These are phyloP conservation scores for Parotia lawesii DNA, from an alignment of 2,113 vertebrate species.

Conservation along the genomic window DNA sequence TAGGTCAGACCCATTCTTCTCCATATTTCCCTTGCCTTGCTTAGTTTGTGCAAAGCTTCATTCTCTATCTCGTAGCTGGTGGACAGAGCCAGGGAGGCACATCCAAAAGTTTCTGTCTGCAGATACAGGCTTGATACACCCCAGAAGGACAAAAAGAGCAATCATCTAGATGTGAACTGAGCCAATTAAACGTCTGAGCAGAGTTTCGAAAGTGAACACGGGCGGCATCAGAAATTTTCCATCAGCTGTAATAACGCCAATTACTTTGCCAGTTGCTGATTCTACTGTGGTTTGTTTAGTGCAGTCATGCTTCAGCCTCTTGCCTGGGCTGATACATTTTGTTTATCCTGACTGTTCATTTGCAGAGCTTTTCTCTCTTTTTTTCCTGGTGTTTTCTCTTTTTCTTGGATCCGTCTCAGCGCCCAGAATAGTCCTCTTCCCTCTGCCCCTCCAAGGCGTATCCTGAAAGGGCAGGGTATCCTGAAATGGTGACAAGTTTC, in stretches of 20 bases:
- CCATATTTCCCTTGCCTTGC: background rate
- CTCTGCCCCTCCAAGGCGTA: background rate
- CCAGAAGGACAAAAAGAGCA: conserved; percentile 61
- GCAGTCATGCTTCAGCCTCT: conserved; percentile 57
- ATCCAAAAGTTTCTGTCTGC: background rate
- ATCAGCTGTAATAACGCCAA: conserved; percentile 75
- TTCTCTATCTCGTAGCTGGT: background rate
- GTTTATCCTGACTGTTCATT: conserved; percentile 68
- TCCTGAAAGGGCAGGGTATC: background rate
- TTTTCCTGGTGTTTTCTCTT: background rate
- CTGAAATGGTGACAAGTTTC: background rate
- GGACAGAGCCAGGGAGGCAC: background rate
- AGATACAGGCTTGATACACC: conserved; percentile 24
- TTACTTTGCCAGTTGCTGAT: conserved; percentile 79
- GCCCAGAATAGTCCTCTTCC: background rate
- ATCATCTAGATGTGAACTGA: conserved; percentile 62
- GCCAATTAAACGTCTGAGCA: conserved; percentile 73
- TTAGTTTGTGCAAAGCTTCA: background rate
- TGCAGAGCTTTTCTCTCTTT: conserved; percentile 1
- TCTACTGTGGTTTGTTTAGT: conserved; percentile 70
- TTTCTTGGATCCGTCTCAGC: background rate
- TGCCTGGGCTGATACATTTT: conserved; percentile 61
- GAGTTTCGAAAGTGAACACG: conserved; percentile 67
- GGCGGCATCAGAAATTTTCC: conserved; percentile 74
- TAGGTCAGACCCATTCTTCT: background rate